These are phyloP conservation scores for Parus major DNA, from an alignment of 2,113 vertebrate species.

Conservation along the genomic window DNA sequence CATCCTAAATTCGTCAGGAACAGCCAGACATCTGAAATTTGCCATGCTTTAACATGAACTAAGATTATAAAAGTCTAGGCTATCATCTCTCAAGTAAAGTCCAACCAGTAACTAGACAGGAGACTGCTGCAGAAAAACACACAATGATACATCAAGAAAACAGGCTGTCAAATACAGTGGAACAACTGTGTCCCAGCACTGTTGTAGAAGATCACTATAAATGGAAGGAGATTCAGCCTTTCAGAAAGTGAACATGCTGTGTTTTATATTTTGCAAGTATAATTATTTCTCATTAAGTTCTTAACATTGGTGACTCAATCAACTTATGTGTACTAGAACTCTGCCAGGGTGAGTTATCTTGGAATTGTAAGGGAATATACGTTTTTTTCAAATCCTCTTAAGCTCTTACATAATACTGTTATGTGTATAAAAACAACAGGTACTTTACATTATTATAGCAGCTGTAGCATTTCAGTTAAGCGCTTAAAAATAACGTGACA, in stretches of 20 bases:
- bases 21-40: neutral
- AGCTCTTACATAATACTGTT: slow-evolving; percentile 30
- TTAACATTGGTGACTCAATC: neutral
- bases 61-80: neutral
- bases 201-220: neutral
- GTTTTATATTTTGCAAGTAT: neutral
- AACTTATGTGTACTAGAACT: neutral
- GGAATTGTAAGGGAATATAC: neutral
- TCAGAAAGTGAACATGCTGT: neutral
- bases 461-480: neutral
- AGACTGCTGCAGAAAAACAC: neutral
- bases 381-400: slow-evolving; percentile 42
- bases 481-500: neutral
- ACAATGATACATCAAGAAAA: neutral
- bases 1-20: neutral
- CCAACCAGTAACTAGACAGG: neutral
- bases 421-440: slow-evolving; percentile 4
- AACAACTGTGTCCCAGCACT: neutral
- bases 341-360: neutral
- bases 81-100: neutral
- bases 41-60: neutral
- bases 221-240: neutral
- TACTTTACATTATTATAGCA: neutral
- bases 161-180: neutral
- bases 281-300: neutral